These are phyloP conservation scores for Anhinga anhinga DNA, from an alignment of 2,113 vertebrate genomes.

Conservation along the genomic window DNA sequence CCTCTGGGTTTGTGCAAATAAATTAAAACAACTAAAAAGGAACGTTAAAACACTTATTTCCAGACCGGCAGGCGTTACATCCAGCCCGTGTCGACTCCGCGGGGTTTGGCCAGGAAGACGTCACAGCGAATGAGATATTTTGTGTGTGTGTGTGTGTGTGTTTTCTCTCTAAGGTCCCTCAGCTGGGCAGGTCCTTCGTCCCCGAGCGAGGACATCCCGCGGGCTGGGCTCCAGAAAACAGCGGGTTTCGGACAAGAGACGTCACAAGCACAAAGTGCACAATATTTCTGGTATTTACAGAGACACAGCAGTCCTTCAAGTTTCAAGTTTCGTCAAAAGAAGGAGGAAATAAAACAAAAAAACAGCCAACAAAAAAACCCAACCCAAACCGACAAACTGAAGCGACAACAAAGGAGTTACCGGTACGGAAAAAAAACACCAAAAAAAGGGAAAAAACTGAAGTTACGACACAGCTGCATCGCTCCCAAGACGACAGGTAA, in stretches of 20 bases:
- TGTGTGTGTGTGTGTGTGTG: neutral
- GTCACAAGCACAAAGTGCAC: conserved; percentile 92
- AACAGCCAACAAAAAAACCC: neutral
- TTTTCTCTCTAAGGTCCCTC: conserved; percentile 19
- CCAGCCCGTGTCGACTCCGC: conserved; percentile 25
- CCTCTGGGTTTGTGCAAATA: conserved; percentile 85
- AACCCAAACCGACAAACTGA: conserved; percentile 62
- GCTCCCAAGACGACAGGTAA: conserved; percentile 79
- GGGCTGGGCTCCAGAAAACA: conserved; percentile 65
- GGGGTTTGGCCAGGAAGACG: conserved; percentile 44
- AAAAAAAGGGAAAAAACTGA: conserved; percentile 66
- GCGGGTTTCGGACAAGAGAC: conserved; percentile 86
- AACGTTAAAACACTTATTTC: conserved; percentile 68
- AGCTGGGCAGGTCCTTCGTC: conserved; percentile 48
- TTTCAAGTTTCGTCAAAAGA: conserved; percentile 89
- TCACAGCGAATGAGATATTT: neutral
- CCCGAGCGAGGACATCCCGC: neutral
- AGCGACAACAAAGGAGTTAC: conserved; percentile 71
- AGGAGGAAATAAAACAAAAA: conserved; percentile 25
- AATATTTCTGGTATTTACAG: conserved; percentile 91
- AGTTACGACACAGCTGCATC: conserved; percentile 77
- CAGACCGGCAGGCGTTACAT: conserved; percentile 67
- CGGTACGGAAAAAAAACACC: neutral
- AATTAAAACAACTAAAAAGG: conserved; percentile 77
- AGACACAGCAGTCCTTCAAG: conserved; percentile 98